Percentiles rank a stretch among this genome's conserved stretches.
Evolutionary conservation across 2,888 invertebrate species (phyloP).

Genomic region (Seladonia tumulorum): DNA sequence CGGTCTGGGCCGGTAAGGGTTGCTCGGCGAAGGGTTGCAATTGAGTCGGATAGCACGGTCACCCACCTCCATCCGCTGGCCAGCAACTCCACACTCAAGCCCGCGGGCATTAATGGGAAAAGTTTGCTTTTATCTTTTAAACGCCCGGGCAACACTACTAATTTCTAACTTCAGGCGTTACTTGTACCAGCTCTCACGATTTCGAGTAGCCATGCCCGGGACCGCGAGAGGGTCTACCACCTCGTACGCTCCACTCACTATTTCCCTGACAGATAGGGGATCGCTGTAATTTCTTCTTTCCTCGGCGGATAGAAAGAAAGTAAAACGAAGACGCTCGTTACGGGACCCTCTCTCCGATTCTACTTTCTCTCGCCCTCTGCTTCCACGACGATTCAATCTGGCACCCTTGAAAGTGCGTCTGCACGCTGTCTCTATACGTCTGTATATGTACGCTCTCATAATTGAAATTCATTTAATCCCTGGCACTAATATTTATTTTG

Average conservation of each 20-base stretch:
- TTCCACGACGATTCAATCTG: not conserved
- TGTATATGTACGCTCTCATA: not conserved
- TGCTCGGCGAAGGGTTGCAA: constrained; percentile 74
- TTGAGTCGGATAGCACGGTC: constrained; percentile 77
- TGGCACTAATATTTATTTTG: too few species aligned
- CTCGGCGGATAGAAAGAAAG: constrained; percentile 44
- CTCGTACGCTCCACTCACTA: constrained; percentile 61
- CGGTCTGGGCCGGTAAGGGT: constrained; percentile 33
- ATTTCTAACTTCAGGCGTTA: constrained; percentile 82
- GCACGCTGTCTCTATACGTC: not conserved
- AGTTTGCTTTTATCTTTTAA: constrained; percentile 84
- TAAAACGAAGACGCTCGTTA: constrained; percentile 27
- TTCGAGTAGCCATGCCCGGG: constrained; percentile 62
- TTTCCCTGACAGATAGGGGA: constrained; percentile 60
- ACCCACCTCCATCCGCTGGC: constrained; percentile 22
- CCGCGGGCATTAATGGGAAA: constrained; percentile 82
- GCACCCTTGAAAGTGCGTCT: not conserved
- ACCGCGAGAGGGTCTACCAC: constrained; percentile 41
- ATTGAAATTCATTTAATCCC: not conserved
- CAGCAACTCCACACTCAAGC: constrained; percentile 44
- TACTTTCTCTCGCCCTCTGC: not conserved
- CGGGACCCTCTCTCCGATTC: constrained; percentile 23
- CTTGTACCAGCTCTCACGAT: constrained; percentile 72
- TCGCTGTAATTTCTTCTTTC: constrained; percentile 59
- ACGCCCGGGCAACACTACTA: constrained; percentile 82